These are phyloP conservation scores for Chrysogorgia sp. DNA, from an alignment of 92 coral and sea anemone genomes.

Conservation along the genomic window DNA sequence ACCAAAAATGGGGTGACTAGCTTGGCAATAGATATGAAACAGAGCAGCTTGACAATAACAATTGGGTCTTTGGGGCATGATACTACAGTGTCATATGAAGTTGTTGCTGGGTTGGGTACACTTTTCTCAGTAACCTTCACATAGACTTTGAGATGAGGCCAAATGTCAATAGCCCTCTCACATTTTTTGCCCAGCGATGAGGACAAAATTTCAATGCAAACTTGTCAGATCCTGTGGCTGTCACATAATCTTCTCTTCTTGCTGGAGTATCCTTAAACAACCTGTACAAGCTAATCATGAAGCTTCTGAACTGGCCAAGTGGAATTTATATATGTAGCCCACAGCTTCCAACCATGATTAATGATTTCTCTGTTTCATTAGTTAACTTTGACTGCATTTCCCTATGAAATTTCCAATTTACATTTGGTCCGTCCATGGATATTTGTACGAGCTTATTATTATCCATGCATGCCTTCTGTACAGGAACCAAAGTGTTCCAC, in stretches of 20 bases:
- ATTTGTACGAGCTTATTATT: constrained; percentile 58
- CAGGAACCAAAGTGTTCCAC: constrained; percentile 58
- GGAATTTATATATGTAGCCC: constrained; percentile 30
- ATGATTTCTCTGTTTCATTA: constrained; percentile 49
- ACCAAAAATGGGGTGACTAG: constrained; percentile 39
- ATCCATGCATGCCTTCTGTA: constrained; percentile 39
- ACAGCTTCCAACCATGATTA: constrained; percentile 50
- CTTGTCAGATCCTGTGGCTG: constrained; percentile 41
- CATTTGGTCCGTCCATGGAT: constrained; percentile 66
- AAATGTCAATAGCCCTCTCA: constrained; percentile 57
- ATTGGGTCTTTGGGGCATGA: constrained; percentile 44
- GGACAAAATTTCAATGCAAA: constrained; percentile 58
- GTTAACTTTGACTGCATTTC: constrained; percentile 44
- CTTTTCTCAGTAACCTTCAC: constrained; percentile 47
- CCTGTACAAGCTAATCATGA: constrained; percentile 45
- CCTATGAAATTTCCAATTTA: constrained; percentile 60
- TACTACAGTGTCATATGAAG: constrained; percentile 48
- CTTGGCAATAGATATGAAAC: constrained; percentile 49
- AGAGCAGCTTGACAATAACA: constrained; percentile 20
- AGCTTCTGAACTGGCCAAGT: constrained; percentile 41
- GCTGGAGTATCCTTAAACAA: constrained; percentile 61
- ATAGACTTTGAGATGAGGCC: constrained; percentile 47
- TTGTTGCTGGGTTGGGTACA: constrained; percentile 49
- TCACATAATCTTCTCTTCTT: constrained; percentile 57
- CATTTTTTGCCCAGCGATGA: constrained; percentile 62